Evolutionary conservation across 1,140 invertebrate genomes (phyloP).

Genomic region (Cherax quadricarinatus): DNA sequence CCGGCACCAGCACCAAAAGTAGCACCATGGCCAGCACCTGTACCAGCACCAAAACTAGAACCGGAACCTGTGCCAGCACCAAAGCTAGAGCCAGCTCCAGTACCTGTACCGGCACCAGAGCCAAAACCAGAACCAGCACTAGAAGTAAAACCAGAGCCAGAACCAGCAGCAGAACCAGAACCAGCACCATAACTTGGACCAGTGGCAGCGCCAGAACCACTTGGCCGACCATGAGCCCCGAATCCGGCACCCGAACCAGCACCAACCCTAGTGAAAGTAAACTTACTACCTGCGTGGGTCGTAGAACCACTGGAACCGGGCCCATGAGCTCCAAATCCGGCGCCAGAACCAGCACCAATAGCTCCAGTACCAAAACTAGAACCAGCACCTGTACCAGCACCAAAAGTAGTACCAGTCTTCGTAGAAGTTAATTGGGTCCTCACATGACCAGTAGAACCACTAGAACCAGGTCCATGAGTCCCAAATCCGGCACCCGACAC

Average conservation of each 20-base stretch:
- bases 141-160: not conserved
- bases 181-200: not conserved
- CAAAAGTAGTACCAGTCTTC: not conserved
- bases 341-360: not conserved
- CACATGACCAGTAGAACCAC: not conserved
- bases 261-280: not conserved
- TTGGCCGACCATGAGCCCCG: not conserved
- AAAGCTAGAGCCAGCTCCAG: not conserved
- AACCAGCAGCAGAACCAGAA: not conserved
- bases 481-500: not conserved
- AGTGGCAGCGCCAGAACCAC: not conserved
- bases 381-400: not conserved
- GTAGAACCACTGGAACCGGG: not conserved
- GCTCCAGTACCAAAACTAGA: not conserved
- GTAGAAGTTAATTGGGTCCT: too few relatives aligned
- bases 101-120: not conserved
- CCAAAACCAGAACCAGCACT: not conserved
- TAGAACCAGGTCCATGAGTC: not conserved
- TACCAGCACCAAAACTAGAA: not conserved
- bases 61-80: not conserved
- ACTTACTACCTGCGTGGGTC: not conserved
- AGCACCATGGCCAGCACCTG: not conserved
- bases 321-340: not conserved
- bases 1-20: not conserved
- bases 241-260: not conserved